phyloP scores from a whole-genome alignment of 1,140 invertebrate genomes.

The Eciton burchellii region DNA sequence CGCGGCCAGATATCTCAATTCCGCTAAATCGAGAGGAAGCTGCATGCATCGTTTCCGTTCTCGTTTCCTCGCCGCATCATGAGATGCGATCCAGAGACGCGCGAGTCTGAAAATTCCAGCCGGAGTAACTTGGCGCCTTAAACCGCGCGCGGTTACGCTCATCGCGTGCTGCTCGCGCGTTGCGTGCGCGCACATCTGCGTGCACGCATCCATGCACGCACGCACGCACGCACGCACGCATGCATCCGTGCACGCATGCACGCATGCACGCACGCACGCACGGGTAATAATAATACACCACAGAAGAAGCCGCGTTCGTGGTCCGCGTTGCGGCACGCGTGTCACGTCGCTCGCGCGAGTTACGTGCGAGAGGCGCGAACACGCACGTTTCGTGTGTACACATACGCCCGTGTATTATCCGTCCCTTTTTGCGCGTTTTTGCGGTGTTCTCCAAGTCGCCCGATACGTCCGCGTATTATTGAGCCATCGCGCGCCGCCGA shows the following conservation, averaged over 20 bases:
- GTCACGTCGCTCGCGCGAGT: constrained; percentile 50
- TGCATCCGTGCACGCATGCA: constrained; percentile 73
- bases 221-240: constrained; percentile 69
- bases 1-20: too few relatives aligned
- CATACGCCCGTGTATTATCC: not conserved
- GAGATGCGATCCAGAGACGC: too few relatives aligned
- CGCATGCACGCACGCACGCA: too few relatives aligned
- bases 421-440: not conserved
- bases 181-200: constrained; percentile 67
- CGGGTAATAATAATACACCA: constrained; percentile 71
- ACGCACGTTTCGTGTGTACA: constrained; percentile 14
- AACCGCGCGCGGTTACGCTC: constrained; percentile 55
- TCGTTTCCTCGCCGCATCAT: too few relatives aligned
- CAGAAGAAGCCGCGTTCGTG: constrained; percentile 66
- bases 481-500: constrained; percentile 38
- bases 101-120: not conserved
- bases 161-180: constrained; percentile 69
- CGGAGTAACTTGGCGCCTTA: constrained; percentile 23
- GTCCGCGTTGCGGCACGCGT: constrained; percentile 55
- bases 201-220: constrained; percentile 68
- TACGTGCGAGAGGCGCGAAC: constrained; percentile 24
- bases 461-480: constrained; percentile 49
- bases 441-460: constrained; percentile 47
- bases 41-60: too few relatives aligned
- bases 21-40: too few relatives aligned